Base-by-base conservation (phyloP, 2,797 vertebrate genomes). In the Sphaeramia orbicularis region DNA sequence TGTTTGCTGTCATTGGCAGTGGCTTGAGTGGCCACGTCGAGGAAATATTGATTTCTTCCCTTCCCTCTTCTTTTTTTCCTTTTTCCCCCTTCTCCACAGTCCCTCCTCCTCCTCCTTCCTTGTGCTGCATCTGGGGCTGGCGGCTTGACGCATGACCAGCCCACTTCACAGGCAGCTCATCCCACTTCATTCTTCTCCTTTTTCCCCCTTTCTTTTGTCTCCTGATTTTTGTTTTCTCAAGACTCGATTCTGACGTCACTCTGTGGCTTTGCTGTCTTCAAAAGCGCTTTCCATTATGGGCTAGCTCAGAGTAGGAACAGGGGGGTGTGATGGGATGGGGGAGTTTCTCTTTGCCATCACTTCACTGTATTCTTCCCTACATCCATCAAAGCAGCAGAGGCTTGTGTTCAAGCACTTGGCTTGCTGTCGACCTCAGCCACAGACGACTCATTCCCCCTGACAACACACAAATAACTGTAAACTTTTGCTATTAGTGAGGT, bases 1-100 rank as follows among this genome's bases (percentile, higher is more conserved):
- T 94, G 92, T 92, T 93, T 93, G 91, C 91, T 92, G 92, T 93
- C 93, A 94, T 89, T 91, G 88, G 91, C 84, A 83, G 86, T 84
- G 85, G 91, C 85, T 92, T 89, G 90, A 94, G 91, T 92, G 90
- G 91, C 85, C 89, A 78, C 71, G 74, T 87, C 76, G 86, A 68
- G 79, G 86, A 94, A 93, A 93, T 94, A 94, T 94, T 93, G 89
- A 94, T 93, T 93, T 87, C 78, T 78, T 66, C 71, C 70, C 74
- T 49, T 52, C 66, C 67, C 62, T 52, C 30, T 14, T 68, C 18
- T 41, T 60, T 61, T 54, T n/a, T 19, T 2, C 43, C 35, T 19
- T 12, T 10, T 15, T 35, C 19, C 53, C 19, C 16, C 45, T 43
- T 24, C 56, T 50, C 58, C 40, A 52, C 74, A 71, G 58, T 69